phyloP scores from a whole-genome alignment of 1,140 invertebrate genomes.

The Papilio aristodemus region DNA sequence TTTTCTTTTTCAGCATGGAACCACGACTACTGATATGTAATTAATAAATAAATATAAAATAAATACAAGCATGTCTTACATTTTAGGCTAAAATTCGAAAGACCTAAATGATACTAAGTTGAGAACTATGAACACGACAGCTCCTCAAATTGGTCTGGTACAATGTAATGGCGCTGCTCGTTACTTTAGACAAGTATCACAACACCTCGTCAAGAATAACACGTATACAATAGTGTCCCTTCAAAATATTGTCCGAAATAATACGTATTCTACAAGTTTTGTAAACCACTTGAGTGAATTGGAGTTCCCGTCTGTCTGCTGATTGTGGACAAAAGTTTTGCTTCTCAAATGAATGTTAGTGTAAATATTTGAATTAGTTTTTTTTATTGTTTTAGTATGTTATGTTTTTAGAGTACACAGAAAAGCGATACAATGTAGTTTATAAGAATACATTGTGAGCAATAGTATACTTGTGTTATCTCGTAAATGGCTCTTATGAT shows the following conservation, averaged over 20 bases:
- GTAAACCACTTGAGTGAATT: constrained; percentile 18
- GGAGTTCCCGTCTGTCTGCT: neutral
- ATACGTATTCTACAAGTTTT: constrained; percentile 9
- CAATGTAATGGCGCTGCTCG: constrained; percentile 4
- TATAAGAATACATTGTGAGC: too few relatives aligned
- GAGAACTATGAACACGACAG: neutral
- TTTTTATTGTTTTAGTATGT: neutral
- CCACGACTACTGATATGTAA: neutral
- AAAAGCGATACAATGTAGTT: too few relatives aligned
- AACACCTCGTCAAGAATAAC: neutral
- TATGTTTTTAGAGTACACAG: neutral
- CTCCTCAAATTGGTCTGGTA: neutral
- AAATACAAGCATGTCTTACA: too few relatives aligned
- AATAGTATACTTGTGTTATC: too few relatives aligned
- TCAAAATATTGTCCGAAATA: constrained; percentile 16
- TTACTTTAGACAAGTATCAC: neutral
- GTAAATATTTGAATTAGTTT: constrained; percentile 9
- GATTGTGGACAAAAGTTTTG: constrained; percentile 13
- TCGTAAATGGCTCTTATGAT: too few relatives aligned
- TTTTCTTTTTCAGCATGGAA: neutral
- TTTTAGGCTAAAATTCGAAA: too few relatives aligned
- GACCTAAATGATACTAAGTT: too few relatives aligned
- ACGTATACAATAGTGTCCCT: neutral
- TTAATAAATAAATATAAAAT: too few relatives aligned
- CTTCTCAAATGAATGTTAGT: neutral